Percentiles rank a stretch among this genome's conserved stretches.
Evolutionary conservation across 2,113 vertebrate species (phyloP).

Genomic region (Chiloscyllium plagiosum): DNA sequence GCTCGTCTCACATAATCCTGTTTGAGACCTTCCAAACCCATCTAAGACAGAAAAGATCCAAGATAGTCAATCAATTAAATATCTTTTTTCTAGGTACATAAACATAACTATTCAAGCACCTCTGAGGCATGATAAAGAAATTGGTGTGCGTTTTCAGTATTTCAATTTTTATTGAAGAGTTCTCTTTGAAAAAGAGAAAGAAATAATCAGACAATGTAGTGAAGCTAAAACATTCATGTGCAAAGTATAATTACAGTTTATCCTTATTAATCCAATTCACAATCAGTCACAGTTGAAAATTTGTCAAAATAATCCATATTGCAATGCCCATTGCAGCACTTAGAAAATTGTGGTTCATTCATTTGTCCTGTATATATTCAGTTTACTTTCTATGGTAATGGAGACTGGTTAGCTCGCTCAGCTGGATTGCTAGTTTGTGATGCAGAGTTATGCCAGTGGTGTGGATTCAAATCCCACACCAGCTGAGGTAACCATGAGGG

Average conservation of each 20-base stretch:
- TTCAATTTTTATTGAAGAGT: neutral
- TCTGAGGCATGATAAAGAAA: neutral
- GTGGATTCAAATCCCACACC: too few relatives aligned
- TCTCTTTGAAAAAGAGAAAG: neutral
- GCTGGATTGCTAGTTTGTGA: too few relatives aligned
- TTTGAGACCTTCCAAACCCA: conserved; percentile 82
- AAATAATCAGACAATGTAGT: neutral
- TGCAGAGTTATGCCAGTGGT: too few relatives aligned
- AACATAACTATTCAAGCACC: neutral
- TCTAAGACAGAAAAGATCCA: conserved; percentile 55
- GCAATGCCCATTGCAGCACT: neutral
- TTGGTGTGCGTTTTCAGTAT: neutral
- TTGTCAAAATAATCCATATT: neutral
- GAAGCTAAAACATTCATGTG: neutral
- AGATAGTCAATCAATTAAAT: neutral
- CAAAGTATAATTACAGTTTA: neutral
- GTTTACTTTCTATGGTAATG: neutral
- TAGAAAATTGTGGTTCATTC: neutral
- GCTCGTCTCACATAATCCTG: conserved; percentile 82
- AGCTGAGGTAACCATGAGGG: too few relatives aligned
- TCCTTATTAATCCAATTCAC: neutral
- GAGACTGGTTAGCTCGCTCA: too few relatives aligned
- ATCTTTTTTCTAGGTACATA: neutral
- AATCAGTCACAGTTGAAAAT: neutral
- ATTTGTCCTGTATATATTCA: neutral